phyloP scores from a whole-genome alignment of 2,113 vertebrate genomes.

The crab-eating macaque (Macaca fascicularis) region DNA sequence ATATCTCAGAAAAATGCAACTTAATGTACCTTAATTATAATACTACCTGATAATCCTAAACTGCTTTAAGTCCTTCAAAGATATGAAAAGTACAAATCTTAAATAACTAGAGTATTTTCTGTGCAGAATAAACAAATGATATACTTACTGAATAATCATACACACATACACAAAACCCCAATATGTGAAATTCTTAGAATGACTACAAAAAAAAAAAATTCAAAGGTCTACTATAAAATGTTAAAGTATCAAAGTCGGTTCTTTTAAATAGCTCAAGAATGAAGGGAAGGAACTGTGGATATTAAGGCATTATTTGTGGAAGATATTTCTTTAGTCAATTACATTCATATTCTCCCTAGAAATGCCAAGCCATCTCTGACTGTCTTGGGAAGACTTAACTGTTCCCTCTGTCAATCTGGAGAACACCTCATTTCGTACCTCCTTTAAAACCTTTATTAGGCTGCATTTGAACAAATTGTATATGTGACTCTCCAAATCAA shows the following conservation, averaged over 20 bases:
- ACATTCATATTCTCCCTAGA: not conserved
- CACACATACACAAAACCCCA: not conserved
- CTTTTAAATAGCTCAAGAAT: slow-evolving; percentile 6
- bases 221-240: slow-evolving; percentile 3
- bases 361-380: not conserved
- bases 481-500: slow-evolving; percentile 1
- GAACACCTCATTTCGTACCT: not conserved
- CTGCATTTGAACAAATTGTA: not conserved
- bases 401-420: not conserved
- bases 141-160: not conserved
- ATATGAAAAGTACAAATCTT: slow-evolving; percentile 24
- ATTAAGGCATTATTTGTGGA: not conserved
- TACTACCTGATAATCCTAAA: not conserved
- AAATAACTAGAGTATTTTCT: slow-evolving; percentile 27
- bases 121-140: not conserved
- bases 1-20: slow-evolving; percentile 3
- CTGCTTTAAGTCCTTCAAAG: slow-evolving; percentile 40
- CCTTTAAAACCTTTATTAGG: slow-evolving; percentile 12
- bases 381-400: not conserved
- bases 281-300: not conserved
- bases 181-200: slow-evolving; percentile 10
- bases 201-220: not conserved
- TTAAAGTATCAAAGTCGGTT: not conserved
- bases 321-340: not conserved
- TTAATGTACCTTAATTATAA: slow-evolving; percentile 28